Evolutionary conservation across 2,113 vertebrate species (phyloP), one percentile per base, ranked within the genome.

Genomic region (Elaphurus davidianus): DNA sequence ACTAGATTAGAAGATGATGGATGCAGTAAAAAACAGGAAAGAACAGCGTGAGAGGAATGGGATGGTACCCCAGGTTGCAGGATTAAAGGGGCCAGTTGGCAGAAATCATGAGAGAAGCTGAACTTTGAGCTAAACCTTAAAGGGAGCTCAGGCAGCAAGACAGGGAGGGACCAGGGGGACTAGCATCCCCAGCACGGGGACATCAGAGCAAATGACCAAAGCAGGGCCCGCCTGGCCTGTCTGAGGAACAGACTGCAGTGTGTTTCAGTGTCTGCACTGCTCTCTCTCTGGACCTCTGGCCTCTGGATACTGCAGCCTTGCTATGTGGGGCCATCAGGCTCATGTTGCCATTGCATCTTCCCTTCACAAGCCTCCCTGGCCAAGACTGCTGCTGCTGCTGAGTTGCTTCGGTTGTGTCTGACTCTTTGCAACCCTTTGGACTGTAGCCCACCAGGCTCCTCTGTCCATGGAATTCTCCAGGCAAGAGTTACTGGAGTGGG

Each of bases 311-410:
- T 19, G 14, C 59, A 4, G 11, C 33, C 27, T 33, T 59, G 45
- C 52, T 9, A 3, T 27, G 55, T 0, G 6, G 54, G 45, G 62
- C 59, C 30, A 1, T 0, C 1, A 27, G 47, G 36, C 27, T 13
- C 2, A 3, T 1, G 4, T 21, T 27, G 10, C 64, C 15, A 50
- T 0, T 0, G 28, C 10, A 43, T 17, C n/a, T 36, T 47, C 36
- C 14, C n/a, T 74, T 55, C n/a, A 59, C 30, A 45, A 33, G 28
- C 7, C 33, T 45, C 43, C 74, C 36, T 12, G 15, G 54, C 23
- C 17, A 23, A 36, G 67, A 71, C n/a, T 13, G 67, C 67, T 36
- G n/a, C 67, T 40, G 67, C 67, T 13, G 67, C n/a, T 40, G 12
- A 40, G 67, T 6, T 0, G 10, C 67, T 71, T 23, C 10, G 12